phyloP scores from a whole-genome alignment of 2,888 invertebrate species.

The Eremobia ochroleuca region DNA sequence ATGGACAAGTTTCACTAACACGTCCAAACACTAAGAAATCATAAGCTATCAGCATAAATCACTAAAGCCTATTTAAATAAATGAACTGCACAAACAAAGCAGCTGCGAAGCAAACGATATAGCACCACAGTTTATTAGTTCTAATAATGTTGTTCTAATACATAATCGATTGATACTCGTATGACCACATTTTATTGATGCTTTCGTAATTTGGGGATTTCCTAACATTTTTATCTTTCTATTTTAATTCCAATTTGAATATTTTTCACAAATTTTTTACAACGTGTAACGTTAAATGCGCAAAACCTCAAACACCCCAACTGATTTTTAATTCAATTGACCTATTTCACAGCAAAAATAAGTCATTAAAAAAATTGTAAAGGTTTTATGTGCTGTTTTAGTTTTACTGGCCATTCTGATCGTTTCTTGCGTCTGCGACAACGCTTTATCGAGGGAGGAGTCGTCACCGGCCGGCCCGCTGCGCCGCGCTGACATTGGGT shows the following conservation, averaged over 20 bases:
- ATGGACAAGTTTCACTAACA: not conserved
- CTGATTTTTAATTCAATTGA: no score
- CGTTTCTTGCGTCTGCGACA: no score
- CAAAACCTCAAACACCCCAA: no score
- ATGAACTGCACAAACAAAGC: slow-evolving; percentile 38
- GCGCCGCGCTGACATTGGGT: no score
- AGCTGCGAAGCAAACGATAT: slow-evolving; percentile 33
- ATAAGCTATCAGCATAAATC: slow-evolving; percentile 22
- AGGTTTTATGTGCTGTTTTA: no score
- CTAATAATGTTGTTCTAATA: slow-evolving; percentile 47
- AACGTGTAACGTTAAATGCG: no score
- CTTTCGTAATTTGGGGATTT: slow-evolving; percentile 64
- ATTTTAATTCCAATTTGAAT: slow-evolving; percentile 8
- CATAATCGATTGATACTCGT: slow-evolving; percentile 49
- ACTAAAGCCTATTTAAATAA: slow-evolving; percentile 35
- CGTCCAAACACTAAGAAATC: not conserved
- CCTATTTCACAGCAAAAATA: no score
- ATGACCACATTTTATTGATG: slow-evolving; percentile 63
- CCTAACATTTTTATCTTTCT: slow-evolving; percentile 39
- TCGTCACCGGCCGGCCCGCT: no score
- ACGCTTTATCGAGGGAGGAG: no score
- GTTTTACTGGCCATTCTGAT: no score
- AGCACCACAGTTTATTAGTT: slow-evolving; percentile 40
- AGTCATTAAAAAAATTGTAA: no score
- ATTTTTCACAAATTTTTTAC: slow-evolving; percentile 5